Percentiles rank a stretch among this genome's conserved stretches.
Evolutionary conservation across 2,797 vertebrate genomes (phyloP).

Genomic region (Hybognathus amarus): DNA sequence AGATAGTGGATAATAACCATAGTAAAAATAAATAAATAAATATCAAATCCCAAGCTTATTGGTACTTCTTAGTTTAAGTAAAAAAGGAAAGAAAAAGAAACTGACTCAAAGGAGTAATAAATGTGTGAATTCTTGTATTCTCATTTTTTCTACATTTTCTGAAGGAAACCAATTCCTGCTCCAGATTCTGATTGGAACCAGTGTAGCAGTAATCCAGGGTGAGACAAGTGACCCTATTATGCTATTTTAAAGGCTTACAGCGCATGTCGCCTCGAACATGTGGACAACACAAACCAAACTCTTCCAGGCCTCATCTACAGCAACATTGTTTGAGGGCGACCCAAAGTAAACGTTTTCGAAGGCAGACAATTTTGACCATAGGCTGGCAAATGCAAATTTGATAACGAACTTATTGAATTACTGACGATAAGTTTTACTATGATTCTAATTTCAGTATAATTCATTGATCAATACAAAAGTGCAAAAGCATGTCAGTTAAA

Average conservation of each 20-base stretch:
- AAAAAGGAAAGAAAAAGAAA: background rate
- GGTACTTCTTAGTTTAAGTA: background rate
- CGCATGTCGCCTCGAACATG: too few relatives aligned
- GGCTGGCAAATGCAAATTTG: too few relatives aligned
- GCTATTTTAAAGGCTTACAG: background rate
- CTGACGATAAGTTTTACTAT: too few relatives aligned
- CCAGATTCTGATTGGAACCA: conserved; percentile 55
- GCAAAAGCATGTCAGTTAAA: too few relatives aligned
- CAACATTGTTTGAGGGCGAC: too few relatives aligned
- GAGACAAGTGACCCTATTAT: conserved; percentile 60
- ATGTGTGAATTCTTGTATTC: background rate
- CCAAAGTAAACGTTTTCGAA: too few relatives aligned
- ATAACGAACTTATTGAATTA: too few relatives aligned
- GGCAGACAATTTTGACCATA: too few relatives aligned
- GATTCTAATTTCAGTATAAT: too few relatives aligned
- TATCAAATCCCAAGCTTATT: background rate
- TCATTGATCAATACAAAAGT: too few relatives aligned
- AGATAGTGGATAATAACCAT: background rate
- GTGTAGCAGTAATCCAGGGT: conserved; percentile 63
- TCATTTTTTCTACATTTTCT: background rate
- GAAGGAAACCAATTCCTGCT: conserved; percentile 67
- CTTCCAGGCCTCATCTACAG: too few relatives aligned
- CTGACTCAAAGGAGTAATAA: background rate
- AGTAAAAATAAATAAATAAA: background rate
- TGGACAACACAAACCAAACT: too few relatives aligned